Base-by-base conservation (phyloP, 2,797 vertebrate species). In the Gambelia wislizenii region DNA sequence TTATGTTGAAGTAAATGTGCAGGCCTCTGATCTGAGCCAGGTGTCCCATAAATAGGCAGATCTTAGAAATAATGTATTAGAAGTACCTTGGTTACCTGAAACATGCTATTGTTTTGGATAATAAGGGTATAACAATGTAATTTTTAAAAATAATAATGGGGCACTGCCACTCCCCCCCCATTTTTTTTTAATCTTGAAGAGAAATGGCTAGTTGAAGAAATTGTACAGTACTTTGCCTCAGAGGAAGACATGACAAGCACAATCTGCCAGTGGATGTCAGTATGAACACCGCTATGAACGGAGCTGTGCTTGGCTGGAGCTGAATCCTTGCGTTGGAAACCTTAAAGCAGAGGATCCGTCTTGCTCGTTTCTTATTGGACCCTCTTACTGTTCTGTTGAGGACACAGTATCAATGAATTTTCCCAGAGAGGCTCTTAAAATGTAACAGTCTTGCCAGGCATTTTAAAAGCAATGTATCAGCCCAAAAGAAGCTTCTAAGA, bases 211-310 rank as follows among this genome's bases (percentile, higher is more conserved):
- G 30, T 25, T 22, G 13, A 27, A 13, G 5, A 12, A 61, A 36
- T 2, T 30, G n/a, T n/a, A n/a, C n/a, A n/a, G 25, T 13, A 42
- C 1, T 69, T 25, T 72, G 2, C 59, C 85, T 78, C 87, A 85
- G 84, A 86, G 54, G 85, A 89, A 91, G 52, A 27, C 78, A 33
- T 13, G 86, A 81, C 83, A 91, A 94, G 44, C 54, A 0, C 2
- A 91, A 4, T 89, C 42, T 89, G 64, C 93, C 93, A 90, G 90
- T 85, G 89, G 91, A 92, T 95, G 95, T 93, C 94, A 95, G 93
- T 94, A 56, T 89, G 82, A 89, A 81, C 91, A 89, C 5, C 64
- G 54, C 84, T 84, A 84, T 89, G 87, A 79, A 91, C 39, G 4
- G 18, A 81, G 82, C 83, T 90, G 88, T 91, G 91, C 49, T 89